phyloP scores from a whole-genome alignment of 2,113 vertebrate species.

The Grantiella picta region DNA sequence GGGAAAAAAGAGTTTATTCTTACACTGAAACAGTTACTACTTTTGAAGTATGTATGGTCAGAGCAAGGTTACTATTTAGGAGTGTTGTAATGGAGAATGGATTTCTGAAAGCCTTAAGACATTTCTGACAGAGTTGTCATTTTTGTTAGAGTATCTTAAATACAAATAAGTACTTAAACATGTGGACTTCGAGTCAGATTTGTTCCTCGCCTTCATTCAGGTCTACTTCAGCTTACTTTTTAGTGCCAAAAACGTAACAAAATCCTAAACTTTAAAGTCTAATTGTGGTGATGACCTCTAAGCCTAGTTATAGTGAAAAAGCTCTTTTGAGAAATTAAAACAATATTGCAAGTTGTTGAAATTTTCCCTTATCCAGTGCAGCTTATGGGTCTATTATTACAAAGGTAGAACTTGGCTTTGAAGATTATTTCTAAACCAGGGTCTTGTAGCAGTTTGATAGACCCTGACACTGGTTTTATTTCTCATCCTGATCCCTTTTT shows the following conservation, averaged over 20 bases:
- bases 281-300: neutral
- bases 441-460: neutral
- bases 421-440: neutral
- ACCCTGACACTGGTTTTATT: neutral
- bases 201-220: neutral
- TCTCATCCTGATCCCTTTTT: neutral
- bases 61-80: neutral
- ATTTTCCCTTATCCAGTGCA: neutral
- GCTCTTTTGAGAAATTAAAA: neutral
- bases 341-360: rapidly evolving
- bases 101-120: neutral
- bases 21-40: neutral
- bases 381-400: neutral
- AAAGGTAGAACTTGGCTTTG: neutral
- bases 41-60: neutral
- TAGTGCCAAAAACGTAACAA: neutral
- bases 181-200: neutral
- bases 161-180: neutral
- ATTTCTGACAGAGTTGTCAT: neutral
- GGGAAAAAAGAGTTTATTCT: neutral
- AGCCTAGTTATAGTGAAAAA: neutral
- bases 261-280: neutral
- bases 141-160: neutral
- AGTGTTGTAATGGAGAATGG: neutral
- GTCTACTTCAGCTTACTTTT: neutral